A percentile compares a stretch with the other conserved stretches of the same genome.
Conservation (phyloP, 2,797 vertebrate species). For the Decapterus maruadsi region DNA sequence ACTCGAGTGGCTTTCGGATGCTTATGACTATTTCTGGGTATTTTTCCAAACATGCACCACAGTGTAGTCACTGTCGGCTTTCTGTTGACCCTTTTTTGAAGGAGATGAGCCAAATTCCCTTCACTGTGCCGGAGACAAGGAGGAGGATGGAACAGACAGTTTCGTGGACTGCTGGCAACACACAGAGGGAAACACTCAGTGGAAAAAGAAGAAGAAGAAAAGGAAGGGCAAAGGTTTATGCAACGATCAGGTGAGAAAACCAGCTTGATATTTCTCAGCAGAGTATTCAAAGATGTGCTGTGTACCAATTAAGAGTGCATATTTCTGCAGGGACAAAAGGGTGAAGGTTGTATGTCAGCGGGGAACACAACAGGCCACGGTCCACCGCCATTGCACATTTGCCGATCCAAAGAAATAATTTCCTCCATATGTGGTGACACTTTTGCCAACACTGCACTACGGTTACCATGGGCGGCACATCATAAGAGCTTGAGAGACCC, state of each 20-base stretch:
- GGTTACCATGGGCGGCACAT: slow-evolving; percentile 88
- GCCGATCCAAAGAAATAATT: slow-evolving; percentile 91
- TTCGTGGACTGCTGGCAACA: slow-evolving; percentile 95
- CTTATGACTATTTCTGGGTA: neutral
- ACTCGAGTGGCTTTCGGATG: slow-evolving; percentile 10
- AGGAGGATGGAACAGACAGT: slow-evolving; percentile 91
- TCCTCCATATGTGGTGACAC: slow-evolving; percentile 85
- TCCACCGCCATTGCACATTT: slow-evolving; percentile 76
- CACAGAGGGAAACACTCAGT: slow-evolving; percentile 87
- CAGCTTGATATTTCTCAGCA: neutral
- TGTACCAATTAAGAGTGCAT: neutral
- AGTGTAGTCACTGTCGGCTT: neutral
- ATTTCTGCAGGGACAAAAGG: slow-evolving; percentile 85
- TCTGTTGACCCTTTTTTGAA: slow-evolving; percentile 61
- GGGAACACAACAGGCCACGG: slow-evolving; percentile 83
- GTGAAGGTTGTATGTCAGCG: slow-evolving; percentile 83
- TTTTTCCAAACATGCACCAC: neutral
- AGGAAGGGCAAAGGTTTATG: slow-evolving; percentile 91
- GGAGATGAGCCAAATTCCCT: slow-evolving; percentile 88
- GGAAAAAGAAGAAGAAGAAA: slow-evolving; percentile 98
- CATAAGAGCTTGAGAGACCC: slow-evolving; percentile 84
- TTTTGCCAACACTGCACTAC: slow-evolving; percentile 85
- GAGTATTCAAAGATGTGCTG: neutral
- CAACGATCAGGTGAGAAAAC: slow-evolving; percentile 86
- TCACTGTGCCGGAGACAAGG: slow-evolving; percentile 91